Evolutionary conservation across 2,888 invertebrate genomes (phyloP).

Genomic region (Dynastes maya): DNA sequence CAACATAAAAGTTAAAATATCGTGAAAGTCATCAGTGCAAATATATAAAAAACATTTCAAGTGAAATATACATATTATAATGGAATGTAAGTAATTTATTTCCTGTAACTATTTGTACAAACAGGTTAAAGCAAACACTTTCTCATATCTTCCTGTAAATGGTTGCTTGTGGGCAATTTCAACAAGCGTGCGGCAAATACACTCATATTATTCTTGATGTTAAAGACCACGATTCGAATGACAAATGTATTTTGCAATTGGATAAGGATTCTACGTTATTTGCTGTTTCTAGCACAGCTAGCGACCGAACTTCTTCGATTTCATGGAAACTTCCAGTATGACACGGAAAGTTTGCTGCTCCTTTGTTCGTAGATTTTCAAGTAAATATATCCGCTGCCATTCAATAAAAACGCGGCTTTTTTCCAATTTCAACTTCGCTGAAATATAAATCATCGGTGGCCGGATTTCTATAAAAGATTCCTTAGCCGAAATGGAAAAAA

Average conservation of each 20-base stretch:
- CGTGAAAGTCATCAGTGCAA: too few relatives aligned
- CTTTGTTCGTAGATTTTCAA: slow-evolving; percentile 44
- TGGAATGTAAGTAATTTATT: too few relatives aligned
- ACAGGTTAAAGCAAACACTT: too few relatives aligned
- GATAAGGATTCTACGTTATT: slow-evolving; percentile 35
- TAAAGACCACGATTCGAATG: slow-evolving; percentile 1
- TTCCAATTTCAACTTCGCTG: slow-evolving; percentile 42
- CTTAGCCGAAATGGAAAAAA: slow-evolving; percentile 41
- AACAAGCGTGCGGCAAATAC: not conserved
- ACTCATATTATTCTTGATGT: not conserved
- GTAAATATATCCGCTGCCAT: slow-evolving; percentile 44
- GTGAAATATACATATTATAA: too few relatives aligned
- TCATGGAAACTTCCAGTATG: slow-evolving; percentile 26
- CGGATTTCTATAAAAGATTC: slow-evolving; percentile 39
- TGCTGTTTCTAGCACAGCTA: slow-evolving; percentile 12
- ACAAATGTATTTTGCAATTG: slow-evolving; percentile 38
- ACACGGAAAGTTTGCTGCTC: slow-evolving; percentile 41
- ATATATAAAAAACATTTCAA: too few relatives aligned
- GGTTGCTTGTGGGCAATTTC: not conserved
- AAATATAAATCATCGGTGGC: slow-evolving; percentile 46
- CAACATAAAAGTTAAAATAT: too few relatives aligned
- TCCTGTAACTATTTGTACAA: too few relatives aligned
- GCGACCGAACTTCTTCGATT: slow-evolving; percentile 36
- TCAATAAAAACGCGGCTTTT: slow-evolving; percentile 42
- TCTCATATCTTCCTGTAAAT: not conserved